Percentiles rank a stretch among this genome's conserved stretches.
These are phyloP conservation scores for Drosophila algonquin DNA, from an alignment of 2,888 invertebrate species.

Conservation along the genomic window DNA sequence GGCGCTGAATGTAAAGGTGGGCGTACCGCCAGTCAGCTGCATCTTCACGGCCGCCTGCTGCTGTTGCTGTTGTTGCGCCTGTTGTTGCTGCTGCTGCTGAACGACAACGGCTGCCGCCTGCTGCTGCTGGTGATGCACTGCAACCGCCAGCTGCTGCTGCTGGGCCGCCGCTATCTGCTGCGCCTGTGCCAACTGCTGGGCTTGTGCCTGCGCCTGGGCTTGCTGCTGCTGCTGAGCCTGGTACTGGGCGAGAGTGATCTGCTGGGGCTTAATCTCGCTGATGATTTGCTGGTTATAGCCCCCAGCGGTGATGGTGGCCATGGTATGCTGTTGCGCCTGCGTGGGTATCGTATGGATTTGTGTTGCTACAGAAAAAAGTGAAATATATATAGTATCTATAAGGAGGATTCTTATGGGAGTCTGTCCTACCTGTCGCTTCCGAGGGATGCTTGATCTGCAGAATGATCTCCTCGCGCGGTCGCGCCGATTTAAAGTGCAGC, in stretches of 20 bases:
- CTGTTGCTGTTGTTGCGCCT: slow-evolving; percentile 59
- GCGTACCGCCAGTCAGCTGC: slow-evolving; percentile 77
- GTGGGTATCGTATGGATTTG: slow-evolving; percentile 81
- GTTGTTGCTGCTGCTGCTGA: slow-evolving; percentile 57
- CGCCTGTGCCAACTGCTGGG: slow-evolving; percentile 66
- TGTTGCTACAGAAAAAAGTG: slow-evolving; percentile 56
- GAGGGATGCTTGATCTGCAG: slow-evolving; percentile 82
- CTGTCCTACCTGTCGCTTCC: slow-evolving; percentile 70
- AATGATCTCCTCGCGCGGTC: slow-evolving; percentile 82
- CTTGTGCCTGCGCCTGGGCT: slow-evolving; percentile 74
- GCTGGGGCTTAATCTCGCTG: slow-evolving; percentile 81
- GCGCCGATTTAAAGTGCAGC: slow-evolving; percentile 80
- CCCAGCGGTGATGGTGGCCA: slow-evolving; percentile 80
- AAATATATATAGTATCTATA: neutral
- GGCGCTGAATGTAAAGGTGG: slow-evolving; percentile 81
- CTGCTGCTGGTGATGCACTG: slow-evolving; percentile 69
- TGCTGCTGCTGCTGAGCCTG: slow-evolving; percentile 81
- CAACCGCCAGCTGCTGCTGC: slow-evolving; percentile 61
- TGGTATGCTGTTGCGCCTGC: slow-evolving; percentile 76
- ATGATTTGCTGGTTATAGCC: slow-evolving; percentile 83
- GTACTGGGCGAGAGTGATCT: slow-evolving; percentile 80
- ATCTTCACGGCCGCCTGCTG: slow-evolving; percentile 73
- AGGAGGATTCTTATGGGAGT: neutral
- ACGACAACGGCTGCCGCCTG: slow-evolving; percentile 62
- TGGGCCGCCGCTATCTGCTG: slow-evolving; percentile 62